Base-by-base conservation (phyloP, 2,113 vertebrate genomes). In the Sander lucioperca region DNA sequence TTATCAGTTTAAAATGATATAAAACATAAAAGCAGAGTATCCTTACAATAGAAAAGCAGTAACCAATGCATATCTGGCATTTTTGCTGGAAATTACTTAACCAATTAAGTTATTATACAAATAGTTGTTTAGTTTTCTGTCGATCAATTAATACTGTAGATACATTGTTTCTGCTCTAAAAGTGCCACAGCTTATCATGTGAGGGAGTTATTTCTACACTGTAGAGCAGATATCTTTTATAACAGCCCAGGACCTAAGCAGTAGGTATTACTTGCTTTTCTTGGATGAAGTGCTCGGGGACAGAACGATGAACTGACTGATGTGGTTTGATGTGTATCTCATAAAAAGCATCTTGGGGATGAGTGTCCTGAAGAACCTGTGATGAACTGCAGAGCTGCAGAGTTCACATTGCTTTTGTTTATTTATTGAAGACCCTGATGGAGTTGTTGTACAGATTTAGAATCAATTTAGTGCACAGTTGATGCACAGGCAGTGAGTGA, bases 351-450 rank as follows among this genome's bases (percentile, higher is more conserved):
- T 88, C 79, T 80, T 51, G 45, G 33, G 77, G 53, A 61, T 53
- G 47, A 83, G 69, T 51, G 63, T 79, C 65, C 65, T 21, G 63
- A 65, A 79, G 64, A 54, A 53, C 5, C 54, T 57, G 74, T 27
- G 82, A 67, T 72, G 57, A 82, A 77, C 50, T 47, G 64, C 68
- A 36, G 50, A 19, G 16, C 63, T 64, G 71, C 33, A 64, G 56
- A 64, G 56, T 75, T 56, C n/a, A 16, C n/a, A 25, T 23, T 82
- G 64, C 54, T 82, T 69, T 83, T 82, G 77, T 90, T 93, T 92
- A 93, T 86, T 91, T 92, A 92, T 89, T 92, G 43, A 92, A 83
- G 86, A 81, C 23, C 14, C 39, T 70, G 87, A 91, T 85, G 86
- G 80, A 81, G 81, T 75, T 58, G 58, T n/a, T 83, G 58, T 58